phyloP scores from a whole-genome alignment of 1,140 invertebrate species.

The Mesaphorura yosii region DNA sequence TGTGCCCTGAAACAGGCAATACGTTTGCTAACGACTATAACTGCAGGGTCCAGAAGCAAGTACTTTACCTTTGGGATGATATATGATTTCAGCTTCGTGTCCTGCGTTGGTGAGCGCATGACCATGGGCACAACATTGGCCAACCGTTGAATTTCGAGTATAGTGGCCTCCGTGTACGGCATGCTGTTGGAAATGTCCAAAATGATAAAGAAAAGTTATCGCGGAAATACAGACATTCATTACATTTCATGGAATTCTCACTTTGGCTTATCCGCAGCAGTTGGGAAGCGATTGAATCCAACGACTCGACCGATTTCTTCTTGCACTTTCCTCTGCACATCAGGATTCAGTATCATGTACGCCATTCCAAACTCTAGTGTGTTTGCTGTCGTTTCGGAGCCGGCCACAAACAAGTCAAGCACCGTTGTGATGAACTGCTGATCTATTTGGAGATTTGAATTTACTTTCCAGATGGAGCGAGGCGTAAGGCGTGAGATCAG shows the following conservation, averaged over 20 bases:
- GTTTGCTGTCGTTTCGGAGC: constrained; percentile 65
- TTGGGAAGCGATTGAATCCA: constrained; percentile 52
- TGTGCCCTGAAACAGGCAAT: constrained; percentile 47
- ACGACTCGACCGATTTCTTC: constrained; percentile 66
- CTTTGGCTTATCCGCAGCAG: constrained; percentile 35
- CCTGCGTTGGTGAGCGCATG: constrained; percentile 1
- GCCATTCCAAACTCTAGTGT: constrained; percentile 63
- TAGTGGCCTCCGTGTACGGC: constrained; percentile 25
- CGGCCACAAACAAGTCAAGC: constrained; percentile 38
- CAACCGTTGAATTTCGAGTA: constrained; percentile 22
- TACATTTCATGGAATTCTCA: neutral
- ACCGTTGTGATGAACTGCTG: constrained; percentile 15
- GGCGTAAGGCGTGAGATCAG: neutral
- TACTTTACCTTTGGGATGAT: constrained; percentile 12
- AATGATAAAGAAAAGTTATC: neutral
- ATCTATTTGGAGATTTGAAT: neutral
- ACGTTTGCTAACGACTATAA: neutral
- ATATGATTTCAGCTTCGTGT: constrained; percentile 2
- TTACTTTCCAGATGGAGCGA: neutral
- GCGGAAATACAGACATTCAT: neutral
- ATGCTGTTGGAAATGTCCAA: constrained; percentile 14
- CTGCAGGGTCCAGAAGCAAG: neutral
- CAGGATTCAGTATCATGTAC: constrained; percentile 60
- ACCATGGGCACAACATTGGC: constrained; percentile 18
- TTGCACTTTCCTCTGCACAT: constrained; percentile 64